Percentiles rank a stretch among this genome's conserved stretches.
These are phyloP conservation scores for Platichthys flesus DNA, from an alignment of 2,113 vertebrate species.

Conservation along the genomic window DNA sequence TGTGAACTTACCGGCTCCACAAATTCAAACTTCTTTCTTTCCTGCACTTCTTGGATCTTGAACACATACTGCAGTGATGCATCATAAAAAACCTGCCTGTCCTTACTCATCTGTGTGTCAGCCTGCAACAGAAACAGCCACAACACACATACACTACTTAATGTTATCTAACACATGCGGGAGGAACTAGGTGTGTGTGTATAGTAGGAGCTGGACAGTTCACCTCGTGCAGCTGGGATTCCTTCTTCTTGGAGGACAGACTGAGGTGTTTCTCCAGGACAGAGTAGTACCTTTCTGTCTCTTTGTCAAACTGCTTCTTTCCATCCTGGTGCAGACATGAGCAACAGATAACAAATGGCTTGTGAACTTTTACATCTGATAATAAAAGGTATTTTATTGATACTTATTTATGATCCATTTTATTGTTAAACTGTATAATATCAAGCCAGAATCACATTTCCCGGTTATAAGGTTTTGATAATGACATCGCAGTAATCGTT, in stretches of 20 bases:
- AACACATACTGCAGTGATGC: slow-evolving; percentile 97
- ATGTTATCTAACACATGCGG: background rate
- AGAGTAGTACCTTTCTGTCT: slow-evolving; percentile 97
- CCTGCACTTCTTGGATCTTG: slow-evolving; percentile 99
- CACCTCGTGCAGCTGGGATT: slow-evolving; percentile 95
- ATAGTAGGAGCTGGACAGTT: slow-evolving; percentile 30
- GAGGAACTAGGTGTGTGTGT: background rate
- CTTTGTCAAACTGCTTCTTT: slow-evolving; percentile 99
- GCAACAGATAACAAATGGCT: slow-evolving; percentile 21
- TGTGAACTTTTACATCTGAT: background rate
- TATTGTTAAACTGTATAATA: no score
- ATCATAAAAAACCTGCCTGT: slow-evolving; percentile 95
- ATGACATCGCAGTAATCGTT: no score
- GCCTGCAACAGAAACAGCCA: slow-evolving; percentile 81
- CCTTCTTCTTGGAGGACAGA: slow-evolving; percentile 97
- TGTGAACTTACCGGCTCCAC: slow-evolving; percentile 91
- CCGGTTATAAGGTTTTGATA: no score
- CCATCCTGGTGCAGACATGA: slow-evolving; percentile 86
- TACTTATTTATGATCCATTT: no score
- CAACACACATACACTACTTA: background rate
- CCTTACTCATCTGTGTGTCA: slow-evolving; percentile 93
- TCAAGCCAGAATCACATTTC: no score
- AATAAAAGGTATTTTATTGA: no score
- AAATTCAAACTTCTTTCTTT: slow-evolving; percentile 99
- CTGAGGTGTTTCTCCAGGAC: slow-evolving; percentile 96